phyloP scores from a whole-genome alignment of 2,888 invertebrate species.

The Nemotelus nigrinus region DNA sequence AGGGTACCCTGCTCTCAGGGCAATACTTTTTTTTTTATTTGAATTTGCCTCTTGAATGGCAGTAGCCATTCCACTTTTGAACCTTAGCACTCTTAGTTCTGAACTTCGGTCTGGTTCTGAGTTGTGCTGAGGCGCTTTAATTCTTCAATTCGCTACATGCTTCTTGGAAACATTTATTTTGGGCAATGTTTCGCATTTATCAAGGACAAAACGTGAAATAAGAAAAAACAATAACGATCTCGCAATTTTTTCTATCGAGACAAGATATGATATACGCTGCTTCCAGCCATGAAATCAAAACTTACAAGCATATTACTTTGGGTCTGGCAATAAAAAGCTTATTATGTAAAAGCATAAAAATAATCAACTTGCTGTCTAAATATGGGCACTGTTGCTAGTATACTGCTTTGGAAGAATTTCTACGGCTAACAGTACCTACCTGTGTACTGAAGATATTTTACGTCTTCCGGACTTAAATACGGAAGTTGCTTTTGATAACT shows the following conservation, averaged over 20 bases:
- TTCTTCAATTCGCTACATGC: too few relatives aligned
- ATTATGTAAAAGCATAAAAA: background rate
- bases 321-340: too few relatives aligned
- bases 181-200: background rate
- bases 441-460: slow-evolving; percentile 51
- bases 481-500: slow-evolving; percentile 52
- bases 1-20: too few relatives aligned
- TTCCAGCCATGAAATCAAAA: too few relatives aligned
- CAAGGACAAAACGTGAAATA: background rate
- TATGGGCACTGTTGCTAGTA: slow-evolving; percentile 54
- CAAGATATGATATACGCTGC: background rate
- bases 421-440: slow-evolving; percentile 33
- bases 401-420: slow-evolving; percentile 52
- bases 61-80: too few relatives aligned
- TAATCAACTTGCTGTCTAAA: background rate
- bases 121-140: too few relatives aligned
- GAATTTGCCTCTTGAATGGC: too few relatives aligned
- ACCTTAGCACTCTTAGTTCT: too few relatives aligned
- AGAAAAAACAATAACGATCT: background rate
- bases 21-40: too few relatives aligned
- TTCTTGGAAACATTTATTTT: background rate
- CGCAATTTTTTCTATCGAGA: background rate
- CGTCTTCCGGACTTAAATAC: slow-evolving; percentile 46
- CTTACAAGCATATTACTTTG: too few relatives aligned
- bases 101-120: too few relatives aligned